Percentiles rank a stretch among this genome's conserved stretches.
phyloP scores from a whole-genome alignment of 2,888 invertebrate genomes.

The Crioceris asparagi region DNA sequence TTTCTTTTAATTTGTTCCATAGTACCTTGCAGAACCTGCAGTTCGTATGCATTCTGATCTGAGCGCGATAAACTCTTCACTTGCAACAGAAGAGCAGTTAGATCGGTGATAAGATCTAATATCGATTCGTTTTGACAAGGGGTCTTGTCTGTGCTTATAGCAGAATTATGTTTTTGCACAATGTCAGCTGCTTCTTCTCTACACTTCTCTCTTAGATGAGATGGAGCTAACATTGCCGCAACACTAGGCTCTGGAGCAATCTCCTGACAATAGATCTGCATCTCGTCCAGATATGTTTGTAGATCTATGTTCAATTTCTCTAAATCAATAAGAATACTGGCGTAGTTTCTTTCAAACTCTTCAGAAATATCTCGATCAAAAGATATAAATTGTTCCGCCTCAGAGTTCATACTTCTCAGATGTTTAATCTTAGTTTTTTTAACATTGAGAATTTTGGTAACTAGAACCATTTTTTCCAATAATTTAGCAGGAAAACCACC shows the following conservation, averaged over 20 bases:
- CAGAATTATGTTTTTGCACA: constrained; percentile 60
- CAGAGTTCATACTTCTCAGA: constrained; percentile 77
- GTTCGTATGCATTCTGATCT: constrained; percentile 80
- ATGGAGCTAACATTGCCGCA: constrained; percentile 80
- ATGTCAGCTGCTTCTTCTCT: constrained; percentile 73
- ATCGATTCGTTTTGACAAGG: constrained; percentile 46
- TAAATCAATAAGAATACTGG: constrained; percentile 74
- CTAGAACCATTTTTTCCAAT: constrained; percentile 74
- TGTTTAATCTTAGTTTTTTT: constrained; percentile 73
- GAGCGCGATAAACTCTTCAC: constrained; percentile 69
- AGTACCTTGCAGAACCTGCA: constrained; percentile 78
- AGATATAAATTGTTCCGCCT: constrained; percentile 78
- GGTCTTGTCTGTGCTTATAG: constrained; percentile 46
- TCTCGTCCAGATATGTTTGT: constrained; percentile 72
- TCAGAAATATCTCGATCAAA: constrained; percentile 68
- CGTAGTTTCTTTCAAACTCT: constrained; percentile 88
- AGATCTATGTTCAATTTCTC: constrained; percentile 86
- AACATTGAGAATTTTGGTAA: constrained; percentile 73
- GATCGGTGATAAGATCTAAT: constrained; percentile 70
- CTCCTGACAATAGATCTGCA: constrained; percentile 70
- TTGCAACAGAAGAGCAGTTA: constrained; percentile 84
- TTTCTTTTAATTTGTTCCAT: constrained; percentile 80
- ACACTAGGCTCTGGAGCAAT: constrained; percentile 79
- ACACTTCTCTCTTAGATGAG: constrained; percentile 78
- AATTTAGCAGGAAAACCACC: constrained; percentile 79